These are phyloP conservation scores for Polydrusus pterygomalis DNA, from an alignment of 2,888 invertebrate genomes.

Conservation along the genomic window DNA sequence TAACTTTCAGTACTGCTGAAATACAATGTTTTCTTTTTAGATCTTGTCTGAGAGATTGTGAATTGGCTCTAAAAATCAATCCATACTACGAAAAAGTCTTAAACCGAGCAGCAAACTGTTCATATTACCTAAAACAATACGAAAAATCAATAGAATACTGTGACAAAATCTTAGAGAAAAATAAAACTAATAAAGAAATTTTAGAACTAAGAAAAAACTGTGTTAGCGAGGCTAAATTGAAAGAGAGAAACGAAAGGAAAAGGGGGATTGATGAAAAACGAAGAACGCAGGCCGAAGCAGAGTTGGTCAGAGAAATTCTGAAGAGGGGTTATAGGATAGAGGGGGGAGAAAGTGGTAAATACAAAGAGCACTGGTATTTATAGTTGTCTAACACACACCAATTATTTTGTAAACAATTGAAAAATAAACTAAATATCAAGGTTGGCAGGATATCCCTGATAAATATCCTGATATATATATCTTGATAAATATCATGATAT, in stretches of 20 bases:
- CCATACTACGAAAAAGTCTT: slow-evolving; percentile 86
- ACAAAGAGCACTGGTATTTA: no score
- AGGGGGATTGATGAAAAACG: slow-evolving; percentile 72
- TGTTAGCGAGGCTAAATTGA: slow-evolving; percentile 73
- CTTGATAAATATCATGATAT: no score
- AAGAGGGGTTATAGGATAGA: slow-evolving; percentile 74
- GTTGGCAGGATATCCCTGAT: no score
- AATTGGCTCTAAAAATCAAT: slow-evolving; percentile 84
- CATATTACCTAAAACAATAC: slow-evolving; percentile 79
- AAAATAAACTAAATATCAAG: no score
- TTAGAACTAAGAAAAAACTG: slow-evolving; percentile 75
- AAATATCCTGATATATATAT: no score
- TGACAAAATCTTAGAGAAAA: slow-evolving; percentile 78
- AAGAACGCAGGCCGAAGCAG: slow-evolving; percentile 70
- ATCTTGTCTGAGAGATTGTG: slow-evolving; percentile 87
- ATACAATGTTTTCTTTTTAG: slow-evolving; percentile 64
- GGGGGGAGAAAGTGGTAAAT: slow-evolving; percentile 69
- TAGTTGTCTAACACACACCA: no score
- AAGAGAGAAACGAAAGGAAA: slow-evolving; percentile 75
- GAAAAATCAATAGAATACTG: slow-evolving; percentile 84
- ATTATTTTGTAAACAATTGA: no score
- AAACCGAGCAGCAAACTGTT: slow-evolving; percentile 84
- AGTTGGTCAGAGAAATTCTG: slow-evolving; percentile 72
- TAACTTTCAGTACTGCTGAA: no score
- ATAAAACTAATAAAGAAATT: slow-evolving; percentile 76